These are phyloP conservation scores for Zoanthus solanderi DNA, from an alignment of 92 coral and sea anemone species.

Conservation along the genomic window DNA sequence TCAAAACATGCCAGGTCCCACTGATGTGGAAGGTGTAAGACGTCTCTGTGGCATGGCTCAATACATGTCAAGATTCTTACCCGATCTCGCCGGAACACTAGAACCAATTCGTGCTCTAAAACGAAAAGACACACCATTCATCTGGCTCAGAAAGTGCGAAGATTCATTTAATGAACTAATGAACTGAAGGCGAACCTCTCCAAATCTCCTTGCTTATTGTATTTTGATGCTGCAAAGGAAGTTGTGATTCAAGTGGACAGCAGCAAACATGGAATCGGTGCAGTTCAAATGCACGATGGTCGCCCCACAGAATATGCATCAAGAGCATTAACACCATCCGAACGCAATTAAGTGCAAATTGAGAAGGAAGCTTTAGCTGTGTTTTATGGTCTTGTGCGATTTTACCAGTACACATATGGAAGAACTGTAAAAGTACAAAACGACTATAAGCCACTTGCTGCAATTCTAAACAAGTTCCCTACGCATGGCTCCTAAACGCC, in stretches of 20 bases:
- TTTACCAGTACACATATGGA: constrained; percentile 63
- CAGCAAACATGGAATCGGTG: constrained; percentile 67
- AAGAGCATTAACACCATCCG: neutral
- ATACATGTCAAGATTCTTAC: constrained; percentile 58
- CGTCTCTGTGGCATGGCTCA: constrained; percentile 72
- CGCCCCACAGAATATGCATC: constrained; percentile 65
- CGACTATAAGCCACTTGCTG: constrained; percentile 58
- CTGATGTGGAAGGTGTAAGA: constrained; percentile 57
- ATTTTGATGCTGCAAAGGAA: constrained; percentile 47
- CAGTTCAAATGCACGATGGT: constrained; percentile 63
- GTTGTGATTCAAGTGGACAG: constrained; percentile 67
- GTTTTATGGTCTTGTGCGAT: constrained; percentile 60
- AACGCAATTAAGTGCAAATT: constrained; percentile 63
- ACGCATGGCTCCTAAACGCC: constrained; percentile 63
- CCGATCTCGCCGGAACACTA: constrained; percentile 54
- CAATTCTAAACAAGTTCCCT: constrained; percentile 61
- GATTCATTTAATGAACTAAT: neutral
- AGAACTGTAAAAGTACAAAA: constrained; percentile 43
- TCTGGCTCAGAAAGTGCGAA: constrained; percentile 56
- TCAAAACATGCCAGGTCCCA: constrained; percentile 65
- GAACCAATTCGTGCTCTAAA: constrained; percentile 65
- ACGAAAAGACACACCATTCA: constrained; percentile 50
- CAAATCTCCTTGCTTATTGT: constrained; percentile 14
- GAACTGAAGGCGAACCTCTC: neutral
- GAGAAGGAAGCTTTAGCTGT: constrained; percentile 72